Evolutionary conservation across 2,113 vertebrate species (phyloP).

Genomic region (Platanista minor): DNA sequence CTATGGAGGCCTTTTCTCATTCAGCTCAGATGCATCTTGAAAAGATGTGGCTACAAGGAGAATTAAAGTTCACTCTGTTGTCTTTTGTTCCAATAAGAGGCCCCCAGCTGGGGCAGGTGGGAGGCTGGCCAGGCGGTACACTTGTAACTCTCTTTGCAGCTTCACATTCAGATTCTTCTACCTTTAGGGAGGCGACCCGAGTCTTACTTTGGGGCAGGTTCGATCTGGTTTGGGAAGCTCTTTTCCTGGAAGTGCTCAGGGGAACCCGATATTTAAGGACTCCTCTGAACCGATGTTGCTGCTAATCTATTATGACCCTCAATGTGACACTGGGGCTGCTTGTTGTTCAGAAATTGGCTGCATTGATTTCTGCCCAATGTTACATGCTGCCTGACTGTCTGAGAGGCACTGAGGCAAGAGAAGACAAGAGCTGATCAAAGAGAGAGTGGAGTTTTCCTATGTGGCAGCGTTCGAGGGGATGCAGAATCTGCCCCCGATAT

Average conservation of each 20-base stretch:
- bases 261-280: not conserved
- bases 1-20: not conserved
- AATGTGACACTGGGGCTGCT: not conserved
- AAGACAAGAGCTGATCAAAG: not conserved
- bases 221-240: not conserved
- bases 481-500: not conserved
- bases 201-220: not conserved
- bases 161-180: not conserved
- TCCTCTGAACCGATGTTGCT: not conserved
- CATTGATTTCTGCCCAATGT: conserved; percentile 26
- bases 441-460: not conserved
- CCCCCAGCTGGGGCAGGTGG: not conserved
- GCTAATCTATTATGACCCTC: conserved; percentile 33
- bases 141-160: not conserved
- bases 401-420: not conserved
- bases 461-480: not conserved
- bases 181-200: not conserved
- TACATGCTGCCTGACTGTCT: not conserved
- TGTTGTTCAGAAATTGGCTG: conserved; percentile 47
- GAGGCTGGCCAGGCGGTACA: accelerated
- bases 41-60: not conserved
- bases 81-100: not conserved
- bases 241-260: not conserved
- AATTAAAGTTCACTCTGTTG: not conserved
- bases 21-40: not conserved